Evolutionary conservation across 37 sponge, comb jelly and placozoan species (phyloP).

Genomic region (Axinella damicornis): DNA sequence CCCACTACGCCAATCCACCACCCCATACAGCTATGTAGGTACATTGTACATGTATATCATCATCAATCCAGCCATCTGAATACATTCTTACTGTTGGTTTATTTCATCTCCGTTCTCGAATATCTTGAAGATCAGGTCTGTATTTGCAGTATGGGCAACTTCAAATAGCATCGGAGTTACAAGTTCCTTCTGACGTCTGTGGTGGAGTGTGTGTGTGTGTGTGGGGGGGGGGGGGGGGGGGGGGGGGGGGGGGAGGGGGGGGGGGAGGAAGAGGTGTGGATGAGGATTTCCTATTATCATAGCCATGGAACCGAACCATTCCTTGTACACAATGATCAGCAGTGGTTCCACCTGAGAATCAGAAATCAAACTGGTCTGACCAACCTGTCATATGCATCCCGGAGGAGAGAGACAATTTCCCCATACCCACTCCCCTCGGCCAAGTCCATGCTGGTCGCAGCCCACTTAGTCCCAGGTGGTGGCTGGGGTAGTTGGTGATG

Average conservation of each 20-base stretch:
- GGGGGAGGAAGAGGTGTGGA: background rate
- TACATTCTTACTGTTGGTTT: no score
- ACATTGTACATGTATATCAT: no score
- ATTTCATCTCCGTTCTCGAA: slow-evolving; percentile 78
- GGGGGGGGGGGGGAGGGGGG: background rate
- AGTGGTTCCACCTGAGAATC: no score
- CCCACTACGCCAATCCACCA: no score
- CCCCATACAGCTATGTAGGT: no score
- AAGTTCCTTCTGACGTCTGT: slow-evolving; percentile 40
- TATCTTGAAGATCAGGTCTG: slow-evolving; percentile 22
- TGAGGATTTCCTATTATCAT: slow-evolving; percentile 90
- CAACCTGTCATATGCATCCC: slow-evolving; percentile 31
- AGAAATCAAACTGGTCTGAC: no score
- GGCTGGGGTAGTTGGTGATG: slow-evolving; percentile 31
- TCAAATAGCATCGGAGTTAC: slow-evolving; percentile 55
- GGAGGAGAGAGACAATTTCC: slow-evolving; percentile 26
- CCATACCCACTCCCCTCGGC: background rate
- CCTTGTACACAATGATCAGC: no score
- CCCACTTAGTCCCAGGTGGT: slow-evolving; percentile 38
- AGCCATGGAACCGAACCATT: slow-evolving; percentile 99
- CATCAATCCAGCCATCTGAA: no score
- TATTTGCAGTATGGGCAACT: slow-evolving; percentile 31
- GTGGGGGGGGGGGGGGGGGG: background rate
- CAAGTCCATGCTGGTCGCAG: slow-evolving; percentile 31
- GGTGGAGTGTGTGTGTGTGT: background rate